phyloP scores from a whole-genome alignment of 2,797 vertebrate genomes.

The Sebastes hubbsi region DNA sequence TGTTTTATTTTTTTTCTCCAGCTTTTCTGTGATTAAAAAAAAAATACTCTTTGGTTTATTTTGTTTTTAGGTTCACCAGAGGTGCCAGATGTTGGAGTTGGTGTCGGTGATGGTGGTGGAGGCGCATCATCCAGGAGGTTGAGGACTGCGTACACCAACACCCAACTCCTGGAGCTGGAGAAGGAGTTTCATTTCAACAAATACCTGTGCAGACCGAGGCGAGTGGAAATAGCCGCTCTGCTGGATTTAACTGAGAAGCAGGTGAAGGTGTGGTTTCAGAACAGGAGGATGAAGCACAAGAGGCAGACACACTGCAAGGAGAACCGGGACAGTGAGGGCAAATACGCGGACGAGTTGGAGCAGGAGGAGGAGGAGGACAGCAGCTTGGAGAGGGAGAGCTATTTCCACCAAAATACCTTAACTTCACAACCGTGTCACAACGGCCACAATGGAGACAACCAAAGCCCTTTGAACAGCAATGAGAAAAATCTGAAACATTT shows the following conservation, averaged over 20 bases:
- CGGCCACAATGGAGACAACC: slow-evolving; percentile 90
- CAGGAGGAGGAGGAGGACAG: slow-evolving; percentile 55
- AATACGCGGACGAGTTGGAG: slow-evolving; percentile 89
- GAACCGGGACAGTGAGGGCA: slow-evolving; percentile 91
- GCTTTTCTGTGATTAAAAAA: slow-evolving; percentile 2
- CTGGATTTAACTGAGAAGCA: slow-evolving; percentile 97
- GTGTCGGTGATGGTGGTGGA: slow-evolving; percentile 75
- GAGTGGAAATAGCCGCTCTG: slow-evolving; percentile 94
- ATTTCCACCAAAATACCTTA: slow-evolving; percentile 91
- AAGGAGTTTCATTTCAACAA: slow-evolving; percentile 99
- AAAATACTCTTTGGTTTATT: neutral
- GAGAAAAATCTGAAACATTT: slow-evolving; percentile 99
- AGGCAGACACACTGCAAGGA: slow-evolving; percentile 96
- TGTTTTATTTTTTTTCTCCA: slow-evolving; percentile 21
- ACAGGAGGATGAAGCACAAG: slow-evolving; percentile 98
- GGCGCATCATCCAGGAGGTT: slow-evolving; percentile 84
- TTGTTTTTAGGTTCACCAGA: slow-evolving; percentile 68
- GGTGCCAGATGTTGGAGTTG: slow-evolving; percentile 38
- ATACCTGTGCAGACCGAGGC: slow-evolving; percentile 94
- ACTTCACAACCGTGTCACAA: slow-evolving; percentile 88
- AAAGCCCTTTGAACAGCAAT: slow-evolving; percentile 89
- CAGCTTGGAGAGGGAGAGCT: slow-evolving; percentile 85
- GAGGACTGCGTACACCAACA: slow-evolving; percentile 97
- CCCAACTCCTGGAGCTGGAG: slow-evolving; percentile 96
- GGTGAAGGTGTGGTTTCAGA: slow-evolving; percentile 99